Base-by-base conservation (phyloP, 1,140 invertebrate species). In the Pogonognathellus flavescens region DNA sequence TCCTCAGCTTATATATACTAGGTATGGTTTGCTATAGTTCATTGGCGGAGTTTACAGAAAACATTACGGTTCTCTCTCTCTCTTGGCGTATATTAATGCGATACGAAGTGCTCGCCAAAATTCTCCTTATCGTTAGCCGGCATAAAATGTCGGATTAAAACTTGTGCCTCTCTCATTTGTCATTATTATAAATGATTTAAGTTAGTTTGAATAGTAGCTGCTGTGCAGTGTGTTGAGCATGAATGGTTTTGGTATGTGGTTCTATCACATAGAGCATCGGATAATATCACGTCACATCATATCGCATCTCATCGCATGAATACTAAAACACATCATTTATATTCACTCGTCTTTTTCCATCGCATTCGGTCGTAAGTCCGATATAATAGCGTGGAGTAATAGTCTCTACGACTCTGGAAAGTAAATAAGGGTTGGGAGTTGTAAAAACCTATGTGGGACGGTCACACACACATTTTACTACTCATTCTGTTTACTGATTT, bases 131-230 rank as follows among this genome's bases (percentile, higher is more conserved):
- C 70, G 70, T 76, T 76, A 76, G 70, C 31, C 70, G 70, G 70
- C 70, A 76, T 76, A 31, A 76, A 76, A 76, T 76, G 70, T 76
- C 70, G 49, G 70, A 76, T 76, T 76, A 76, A 76, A 76, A 76
- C 70, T 76, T 76, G 70, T 76, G 70, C 70, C 41, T 76, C 41
- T 76, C 70, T 76, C 70, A 76, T 76, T 76, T 76, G 70, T 76
- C 70, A 50, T 76, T 76, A 76, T 76, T 76, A 76, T 76, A 76
- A 76, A 76, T 76, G 70, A 76, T 76, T 76, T 76, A 76, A 76
- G 62, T 10, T 31, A 66, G 62, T 25, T 22, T 66, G 18, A 66
- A 66, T 66, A 66, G 25, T 66, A 66, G 62, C 25, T 14, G 18
- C 59, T 13, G 10, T 66, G 22, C 62, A 25, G 14, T 25, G 25